phyloP scores from a whole-genome alignment of 2,888 invertebrate genomes.

The Charanyca ferruginea region DNA sequence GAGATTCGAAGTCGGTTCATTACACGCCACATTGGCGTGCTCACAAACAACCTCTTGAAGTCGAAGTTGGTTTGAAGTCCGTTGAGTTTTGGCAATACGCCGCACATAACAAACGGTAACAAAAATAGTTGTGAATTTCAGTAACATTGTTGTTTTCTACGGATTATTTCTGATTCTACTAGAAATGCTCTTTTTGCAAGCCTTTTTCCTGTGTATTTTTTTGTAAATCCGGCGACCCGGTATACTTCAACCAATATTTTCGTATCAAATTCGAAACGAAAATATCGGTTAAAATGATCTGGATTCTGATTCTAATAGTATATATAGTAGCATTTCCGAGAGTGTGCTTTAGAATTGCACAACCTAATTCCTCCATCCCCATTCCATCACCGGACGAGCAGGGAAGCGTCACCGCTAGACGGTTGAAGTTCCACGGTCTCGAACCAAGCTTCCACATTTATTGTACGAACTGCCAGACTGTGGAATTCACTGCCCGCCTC shows the following conservation, averaged over 20 bases:
- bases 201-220: background rate
- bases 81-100: constrained; percentile 58
- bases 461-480: no score
- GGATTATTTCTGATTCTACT: constrained; percentile 2
- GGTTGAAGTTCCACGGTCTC: no score
- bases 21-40: constrained; percentile 50
- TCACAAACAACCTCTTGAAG: constrained; percentile 56
- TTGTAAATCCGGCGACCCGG: background rate
- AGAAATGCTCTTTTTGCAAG: background rate
- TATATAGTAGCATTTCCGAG: no score
- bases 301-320: no score
- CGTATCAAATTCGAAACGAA: no score
- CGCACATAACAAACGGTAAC: constrained; percentile 45
- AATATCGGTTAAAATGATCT: background rate
- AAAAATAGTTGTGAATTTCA: constrained; percentile 38
- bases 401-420: no score
- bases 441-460: no score
- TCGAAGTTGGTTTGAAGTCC: constrained; percentile 37
- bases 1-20: constrained; percentile 46
- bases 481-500: no score
- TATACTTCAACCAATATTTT: no score
- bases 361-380: no score
- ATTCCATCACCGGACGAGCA: no score
- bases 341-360: no score
- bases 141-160: constrained; percentile 29